Evolutionary conservation across 2,888 invertebrate species (phyloP), one percentile per base, ranked within the genome.

Genomic region (Cordylochernes scorpioides): DNA sequence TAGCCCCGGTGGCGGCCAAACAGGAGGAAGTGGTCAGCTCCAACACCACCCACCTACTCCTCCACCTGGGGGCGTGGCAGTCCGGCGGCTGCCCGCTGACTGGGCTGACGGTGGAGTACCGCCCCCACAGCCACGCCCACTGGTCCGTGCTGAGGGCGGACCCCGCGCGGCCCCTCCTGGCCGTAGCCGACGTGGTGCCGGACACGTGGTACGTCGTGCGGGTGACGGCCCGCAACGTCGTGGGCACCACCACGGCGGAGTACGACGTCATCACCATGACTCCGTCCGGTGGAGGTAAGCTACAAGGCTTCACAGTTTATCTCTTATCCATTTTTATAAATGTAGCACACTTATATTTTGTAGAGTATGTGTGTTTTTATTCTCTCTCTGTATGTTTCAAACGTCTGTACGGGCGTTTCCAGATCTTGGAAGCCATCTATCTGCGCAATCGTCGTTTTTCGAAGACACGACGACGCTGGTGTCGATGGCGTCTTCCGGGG

Each of bases 1-100:
- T 44, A 57, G 57, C 47, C 24, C 55, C 56, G n/a, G 47, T 52
- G 14, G 46, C 47, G 32, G 54, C 56, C 3, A 42, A 50, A 12
- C 49, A 49, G 34, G 48, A 46, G 31, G 45, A 49, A 31, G 43
- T 56, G 12, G 36, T 57, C 22, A 41, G 45, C 5, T 46, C 51
- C 6, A 55, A 55, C 35, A 47, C 50, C 3, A 54, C 55, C 3
- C 54, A 50, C 16, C 49, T 55, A 15, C 45, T 49, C 30, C 46
- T 57, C 15, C 49, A 52, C 39, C 42, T 56, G 22, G 46, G 42
- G 19, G 45, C 51, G 4, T 57, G 56, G 56, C 42, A 44, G 36
- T 47, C 46, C 10, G 49, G 49, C 13, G 52, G 52, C 6, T 57
- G 57, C 38, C 49, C 53, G 5, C 51, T 57, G 35, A 45, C 46